Percentiles rank a stretch among this genome's conserved stretches.
Evolutionary conservation across 2,888 invertebrate species (phyloP).

Genomic region (Apamea sordens): DNA sequence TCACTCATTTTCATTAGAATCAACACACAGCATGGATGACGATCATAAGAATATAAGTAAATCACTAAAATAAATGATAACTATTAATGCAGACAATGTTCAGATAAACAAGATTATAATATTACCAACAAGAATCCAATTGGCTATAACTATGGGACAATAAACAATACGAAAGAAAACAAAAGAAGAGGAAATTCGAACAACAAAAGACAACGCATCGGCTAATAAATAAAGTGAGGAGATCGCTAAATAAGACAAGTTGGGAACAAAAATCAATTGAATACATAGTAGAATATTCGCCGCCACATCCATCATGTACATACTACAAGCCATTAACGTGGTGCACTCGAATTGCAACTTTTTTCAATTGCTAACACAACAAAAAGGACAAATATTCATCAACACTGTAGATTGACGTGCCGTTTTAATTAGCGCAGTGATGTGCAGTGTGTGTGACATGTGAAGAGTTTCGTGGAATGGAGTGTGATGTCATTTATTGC

Average conservation of each 20-base stretch:
- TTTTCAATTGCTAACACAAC: constrained; percentile 70
- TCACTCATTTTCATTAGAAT: constrained; percentile 59
- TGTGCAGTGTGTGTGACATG: constrained; percentile 70
- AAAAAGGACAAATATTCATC: constrained; percentile 68
- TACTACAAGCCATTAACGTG: constrained; percentile 67
- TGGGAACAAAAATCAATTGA: constrained; percentile 54
- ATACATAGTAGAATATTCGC: constrained; percentile 60
- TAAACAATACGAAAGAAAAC: constrained; percentile 59
- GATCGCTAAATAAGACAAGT: constrained; percentile 55
- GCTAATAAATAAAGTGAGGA: constrained; percentile 47
- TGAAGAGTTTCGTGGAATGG: constrained; percentile 77
- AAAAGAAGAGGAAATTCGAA: constrained; percentile 61
- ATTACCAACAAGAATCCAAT: constrained; percentile 57
- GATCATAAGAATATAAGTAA: constrained; percentile 33
- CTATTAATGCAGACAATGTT: constrained; percentile 48
- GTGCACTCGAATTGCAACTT: constrained; percentile 69
- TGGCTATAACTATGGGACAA: constrained; percentile 47
- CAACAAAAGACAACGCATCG: constrained; percentile 59
- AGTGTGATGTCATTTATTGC: constrained; percentile 88
- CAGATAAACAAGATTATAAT: constrained; percentile 57
- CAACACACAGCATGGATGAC: constrained; percentile 64
- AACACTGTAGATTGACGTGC: constrained; percentile 67
- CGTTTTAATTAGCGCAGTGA: constrained; percentile 70
- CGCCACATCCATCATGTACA: constrained; percentile 69
- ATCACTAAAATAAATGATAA: constrained; percentile 29